Base-by-base conservation (phyloP, 2,797 vertebrate species). In the Aratinga solstitialis region DNA sequence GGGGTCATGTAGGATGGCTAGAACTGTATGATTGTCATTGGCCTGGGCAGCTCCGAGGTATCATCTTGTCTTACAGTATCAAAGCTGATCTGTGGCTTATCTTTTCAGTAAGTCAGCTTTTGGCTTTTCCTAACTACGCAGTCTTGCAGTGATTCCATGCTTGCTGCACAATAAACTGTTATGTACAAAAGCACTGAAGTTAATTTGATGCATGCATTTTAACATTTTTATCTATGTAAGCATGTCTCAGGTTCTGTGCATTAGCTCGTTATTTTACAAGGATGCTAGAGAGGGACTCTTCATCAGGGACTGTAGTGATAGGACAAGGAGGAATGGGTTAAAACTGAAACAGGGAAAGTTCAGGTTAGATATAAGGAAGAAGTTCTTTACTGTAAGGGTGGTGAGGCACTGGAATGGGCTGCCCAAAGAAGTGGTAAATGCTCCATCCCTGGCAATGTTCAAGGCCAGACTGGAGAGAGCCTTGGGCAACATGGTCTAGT, bases 91-190 rank as follows among this genome's bases (percentile, higher is more conserved):
- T 76, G 63, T 71, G 40, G 53, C 48, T 89, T 19, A 36, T 76
- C 53, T 89, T 91, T 73, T 90, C 81, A 71, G 42, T 76, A 45
- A 65, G 63, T 80, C 45, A 63, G 1, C 43, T 86, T 85, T 50
- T 74, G 56, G 11, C 11, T 82, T 82, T 72, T 91, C 50, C 42
- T 75, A 42, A 36, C 56, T 53, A 18, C 24, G 27, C 61, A 38
- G 74, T 69, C 65, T 62, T 87, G 51, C 54, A 78, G 54, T 26
- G 67, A 73, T 72, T 78, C 47, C 34, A 2, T 82, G 23, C 42
- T 67, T 81, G 18, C 38, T 91, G 54, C 29, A 3, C 1, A 6
- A 36, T 38, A 72, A 65, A 43, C 30, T 0, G 0, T 51, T 0
- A 1, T 12, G 18, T 73, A 63, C 30, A 56, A 69, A 65, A 86